Evolutionary conservation across 2,888 invertebrate species (phyloP).

Genomic region (Limnephilus rhombicus): DNA sequence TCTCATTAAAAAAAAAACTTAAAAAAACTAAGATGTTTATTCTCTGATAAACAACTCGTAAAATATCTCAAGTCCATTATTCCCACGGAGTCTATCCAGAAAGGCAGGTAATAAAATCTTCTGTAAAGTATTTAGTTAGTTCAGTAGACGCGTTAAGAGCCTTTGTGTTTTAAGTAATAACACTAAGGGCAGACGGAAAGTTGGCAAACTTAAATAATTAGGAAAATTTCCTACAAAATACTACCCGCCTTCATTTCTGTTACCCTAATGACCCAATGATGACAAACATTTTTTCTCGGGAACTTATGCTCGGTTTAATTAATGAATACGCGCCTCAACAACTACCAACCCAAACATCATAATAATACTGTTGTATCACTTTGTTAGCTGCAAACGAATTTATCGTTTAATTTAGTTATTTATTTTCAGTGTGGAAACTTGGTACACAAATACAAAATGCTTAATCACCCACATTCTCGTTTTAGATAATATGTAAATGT

Average conservation of each 20-base stretch:
- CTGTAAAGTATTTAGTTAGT: conserved; percentile 18
- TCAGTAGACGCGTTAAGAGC: conserved; percentile 28
- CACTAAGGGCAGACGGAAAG: conserved; percentile 38
- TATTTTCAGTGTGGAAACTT: not conserved
- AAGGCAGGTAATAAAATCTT: conserved; percentile 49
- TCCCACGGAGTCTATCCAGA: not conserved
- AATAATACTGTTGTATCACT: conserved; percentile 37
- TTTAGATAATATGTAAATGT: too few relatives aligned
- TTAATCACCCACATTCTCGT: not conserved
- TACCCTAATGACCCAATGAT: conserved; percentile 53
- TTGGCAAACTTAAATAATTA: conserved; percentile 56
- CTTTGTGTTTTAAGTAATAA: conserved; percentile 48
- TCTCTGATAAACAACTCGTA: not conserved
- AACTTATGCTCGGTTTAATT: conserved; percentile 42
- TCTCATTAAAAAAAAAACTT: not conserved
- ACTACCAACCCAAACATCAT: conserved; percentile 38
- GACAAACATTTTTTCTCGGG: conserved; percentile 48
- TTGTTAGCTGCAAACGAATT: conserved; percentile 9
- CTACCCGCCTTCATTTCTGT: conserved; percentile 21
- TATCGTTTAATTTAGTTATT: conserved; percentile 22
- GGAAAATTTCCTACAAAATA: conserved; percentile 45
- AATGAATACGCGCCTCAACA: conserved; percentile 46
- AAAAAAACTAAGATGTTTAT: not conserved
- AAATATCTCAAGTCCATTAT: not conserved
- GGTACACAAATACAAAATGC: not conserved